These are phyloP conservation scores for Phaonia tiefii DNA, from an alignment of 2,888 invertebrate genomes.

Conservation along the genomic window DNA sequence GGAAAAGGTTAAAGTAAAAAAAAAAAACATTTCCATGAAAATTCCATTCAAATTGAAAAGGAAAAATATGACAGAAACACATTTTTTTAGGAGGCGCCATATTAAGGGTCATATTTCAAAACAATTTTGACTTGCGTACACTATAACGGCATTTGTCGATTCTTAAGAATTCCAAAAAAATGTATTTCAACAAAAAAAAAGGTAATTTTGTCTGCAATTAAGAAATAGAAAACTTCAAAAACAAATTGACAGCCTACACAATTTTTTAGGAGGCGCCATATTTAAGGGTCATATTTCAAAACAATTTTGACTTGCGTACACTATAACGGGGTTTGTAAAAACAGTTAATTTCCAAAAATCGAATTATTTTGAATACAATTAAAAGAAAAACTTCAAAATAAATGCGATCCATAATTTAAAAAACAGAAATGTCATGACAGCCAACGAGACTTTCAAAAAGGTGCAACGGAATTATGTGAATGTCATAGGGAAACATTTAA, in stretches of 20 bases:
- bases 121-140: not conserved
- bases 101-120: constrained; percentile 1
- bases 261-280: not conserved
- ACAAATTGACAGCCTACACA: not conserved
- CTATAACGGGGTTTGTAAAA: no score
- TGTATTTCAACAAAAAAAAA: no score
- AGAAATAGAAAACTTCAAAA: constrained; percentile 8
- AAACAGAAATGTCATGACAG: not conserved
- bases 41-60: no score
- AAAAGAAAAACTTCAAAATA: not conserved
- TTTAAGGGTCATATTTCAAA: not conserved
- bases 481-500: not conserved
- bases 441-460: no score
- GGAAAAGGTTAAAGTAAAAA: no score
- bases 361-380: not conserved
- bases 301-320: not conserved
- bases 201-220: no score
- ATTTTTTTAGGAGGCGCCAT: not conserved
- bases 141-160: no score
- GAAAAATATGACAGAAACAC: no score
- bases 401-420: not conserved
- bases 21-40: no score
- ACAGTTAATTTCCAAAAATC: no score
- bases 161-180: no score
- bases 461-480: constrained; percentile 34